A percentile compares a stretch with the other conserved stretches of the same genome.
These are phyloP conservation scores for Cryptotis parvus DNA, from an alignment of 2,113 vertebrate species.

Conservation along the genomic window DNA sequence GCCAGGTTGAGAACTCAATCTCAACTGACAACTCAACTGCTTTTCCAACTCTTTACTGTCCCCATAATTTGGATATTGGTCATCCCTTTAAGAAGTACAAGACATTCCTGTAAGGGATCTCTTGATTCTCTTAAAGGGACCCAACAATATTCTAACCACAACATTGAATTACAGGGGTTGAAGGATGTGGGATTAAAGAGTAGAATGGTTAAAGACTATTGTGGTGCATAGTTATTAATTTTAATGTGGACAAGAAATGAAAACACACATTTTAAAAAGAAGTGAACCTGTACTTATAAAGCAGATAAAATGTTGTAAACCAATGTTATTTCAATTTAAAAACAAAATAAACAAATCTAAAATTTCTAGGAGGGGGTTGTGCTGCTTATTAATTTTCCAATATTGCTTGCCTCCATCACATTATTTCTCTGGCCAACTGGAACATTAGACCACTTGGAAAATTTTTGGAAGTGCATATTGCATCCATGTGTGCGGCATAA, in stretches of 20 bases:
- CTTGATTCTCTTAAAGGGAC: too few species aligned
- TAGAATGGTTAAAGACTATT: not conserved
- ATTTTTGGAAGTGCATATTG: constrained; percentile 25
- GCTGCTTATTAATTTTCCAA: not conserved
- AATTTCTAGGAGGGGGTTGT: not conserved
- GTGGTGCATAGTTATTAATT: not conserved
- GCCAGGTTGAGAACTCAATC: too few species aligned
- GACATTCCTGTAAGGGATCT: too few species aligned
- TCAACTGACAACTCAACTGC: too few species aligned
- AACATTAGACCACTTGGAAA: constrained; percentile 22
- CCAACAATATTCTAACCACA: not conserved
- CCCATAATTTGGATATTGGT: too few species aligned
- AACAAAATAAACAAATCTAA: not conserved
- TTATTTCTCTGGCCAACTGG: constrained; percentile 33
- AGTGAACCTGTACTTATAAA: not conserved
- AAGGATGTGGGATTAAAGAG: not conserved
- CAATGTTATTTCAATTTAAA: not conserved
- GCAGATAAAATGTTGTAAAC: too few species aligned
- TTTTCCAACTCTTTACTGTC: too few species aligned
- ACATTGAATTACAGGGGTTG: not conserved
- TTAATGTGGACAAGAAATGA: not conserved
- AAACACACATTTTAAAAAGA: not conserved
- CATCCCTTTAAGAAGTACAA: too few species aligned
- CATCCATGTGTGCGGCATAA: constrained; percentile 55
- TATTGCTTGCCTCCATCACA: not conserved